Evolutionary conservation across 2,888 invertebrate species (phyloP), one percentile per base, ranked within the genome.

Genomic region (Myopa testacea): DNA sequence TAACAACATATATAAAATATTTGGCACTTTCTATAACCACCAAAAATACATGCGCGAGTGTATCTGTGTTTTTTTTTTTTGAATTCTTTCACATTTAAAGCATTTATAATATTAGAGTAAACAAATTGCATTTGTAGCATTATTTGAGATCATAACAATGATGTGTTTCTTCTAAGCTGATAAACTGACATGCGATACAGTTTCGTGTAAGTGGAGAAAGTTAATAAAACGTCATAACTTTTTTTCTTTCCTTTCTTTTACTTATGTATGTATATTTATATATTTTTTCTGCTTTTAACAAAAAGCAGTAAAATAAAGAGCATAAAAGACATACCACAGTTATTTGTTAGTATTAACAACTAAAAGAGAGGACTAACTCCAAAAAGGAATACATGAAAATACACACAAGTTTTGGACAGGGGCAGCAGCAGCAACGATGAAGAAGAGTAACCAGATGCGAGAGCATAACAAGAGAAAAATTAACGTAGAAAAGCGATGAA

Each of bases 151-250:
- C 45, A 10, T 45, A 45, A 45, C 45, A 45, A 45, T 45, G 45
- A 45, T 6, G 7, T 45, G 45, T 45, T 45, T 45, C 7, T 55
- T 55, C 16, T 1, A 55, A 55, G 10, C 10, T 55, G 55, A 6
- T 45, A 45, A 55, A 55, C 52, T n/a, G 40, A 34, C 40, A 55
- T 69, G 69, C 58, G 69, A 14, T 60, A 38, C 26, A 60, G 75
- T 65, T 74, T 52, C 45, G 34, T 68, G 45, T 68, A 60, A 38
- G 69, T 75, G 75, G 75, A 75, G 75, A 75, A 75, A 75, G 75
- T 75, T 75, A 62, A 58, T 40, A 26, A 26, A 38, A n/a, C 68
- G 60, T 75, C 37, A 55, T 34, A 26, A 37, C 19, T 72, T 72
- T 60, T 34, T 60, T 40, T 73, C 38, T 63, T 60, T 45, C 16